Conservation (phyloP, 2,797 vertebrate genomes). For the Catostomus latipinnis region DNA sequence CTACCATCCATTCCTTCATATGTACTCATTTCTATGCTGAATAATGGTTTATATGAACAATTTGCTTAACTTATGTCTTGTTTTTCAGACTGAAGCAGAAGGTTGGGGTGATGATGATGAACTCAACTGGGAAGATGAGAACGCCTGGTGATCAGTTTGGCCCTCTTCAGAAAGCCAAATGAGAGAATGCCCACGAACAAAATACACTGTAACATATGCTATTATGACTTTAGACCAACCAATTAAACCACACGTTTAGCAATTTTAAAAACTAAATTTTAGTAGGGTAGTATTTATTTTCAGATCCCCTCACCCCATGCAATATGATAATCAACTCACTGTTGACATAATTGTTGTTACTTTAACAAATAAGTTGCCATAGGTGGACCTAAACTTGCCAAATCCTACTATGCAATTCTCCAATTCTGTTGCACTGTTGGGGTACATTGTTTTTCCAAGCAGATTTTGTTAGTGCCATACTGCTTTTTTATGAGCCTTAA, state of each 20-base stretch:
- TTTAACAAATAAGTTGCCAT: neutral
- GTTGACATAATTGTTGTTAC: neutral
- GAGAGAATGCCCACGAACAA: neutral
- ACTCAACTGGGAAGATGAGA: conserved; percentile 92
- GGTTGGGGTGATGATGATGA: conserved; percentile 95
- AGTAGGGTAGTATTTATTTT: conserved; percentile 12
- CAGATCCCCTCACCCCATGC: neutral
- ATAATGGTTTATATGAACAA: neutral
- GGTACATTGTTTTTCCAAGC: neutral
- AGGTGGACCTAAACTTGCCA: conserved; percentile 15
- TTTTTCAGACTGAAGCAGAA: conserved; percentile 82
- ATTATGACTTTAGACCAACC: neutral
- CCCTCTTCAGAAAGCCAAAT: conserved; percentile 40
- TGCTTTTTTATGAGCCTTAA: no score
- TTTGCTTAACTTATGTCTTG: neutral
- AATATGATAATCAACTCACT: neutral
- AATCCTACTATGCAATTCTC: neutral
- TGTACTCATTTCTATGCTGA: neutral
- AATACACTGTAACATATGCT: neutral
- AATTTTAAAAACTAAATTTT: neutral
- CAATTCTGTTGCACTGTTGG: neutral
- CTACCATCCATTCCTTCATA: neutral
- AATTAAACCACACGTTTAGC: neutral
- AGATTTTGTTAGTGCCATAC: no score
- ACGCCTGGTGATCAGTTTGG: conserved; percentile 80